Base-by-base conservation (phyloP, 2,797 vertebrate genomes). In the Pelobates cultripes region DNA sequence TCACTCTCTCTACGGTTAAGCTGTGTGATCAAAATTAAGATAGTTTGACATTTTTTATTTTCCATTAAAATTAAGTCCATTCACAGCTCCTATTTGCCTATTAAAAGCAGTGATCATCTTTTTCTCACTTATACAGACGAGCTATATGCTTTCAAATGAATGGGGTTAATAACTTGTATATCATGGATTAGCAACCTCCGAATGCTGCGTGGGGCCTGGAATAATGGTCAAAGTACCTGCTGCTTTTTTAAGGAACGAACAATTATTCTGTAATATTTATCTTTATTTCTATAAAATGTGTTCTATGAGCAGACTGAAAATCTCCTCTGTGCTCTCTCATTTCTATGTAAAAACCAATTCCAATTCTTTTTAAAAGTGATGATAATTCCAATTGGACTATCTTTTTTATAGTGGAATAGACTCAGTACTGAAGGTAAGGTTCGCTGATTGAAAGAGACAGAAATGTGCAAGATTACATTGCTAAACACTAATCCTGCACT, bases 361-460 rank as follows among this genome's bases (percentile, higher is more conserved):
- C 82, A 79, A 68, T 84, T 84, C 82, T 86, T 88, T 83, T 78
- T 70, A 84, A 61, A 74, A 80, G 74, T 73, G 73, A 83, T 57
- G 73, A 77, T 83, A 80, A 86, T 86, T 88, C 83, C 81, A 82
- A 81, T 72, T 80, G 86, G 82, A 80, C 81, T 82, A 68, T 79
- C 73, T 87, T 83, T 84, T 5, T 0, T 68, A 47, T 82, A 70
- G 57, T 82, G 79, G 80, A 80, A 75, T 82, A 85, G 86, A 80
- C 76, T 86, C 63, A 45, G 63, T 78, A 72, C 79, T 47, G 81
- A 69, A 73, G 74, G 74, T 85, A 80, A 76, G 69, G 75, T 76
- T 87, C n/a, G 0, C 43, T 85, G 76, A 68, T 75, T 84, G 82
- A 75, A 86, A 88, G 86, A 70, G 57, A 79, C 73, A 86, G 81